Evolutionary conservation across 2,797 vertebrate genomes (phyloP).

Genomic region (Gambusia yucatana): DNA sequence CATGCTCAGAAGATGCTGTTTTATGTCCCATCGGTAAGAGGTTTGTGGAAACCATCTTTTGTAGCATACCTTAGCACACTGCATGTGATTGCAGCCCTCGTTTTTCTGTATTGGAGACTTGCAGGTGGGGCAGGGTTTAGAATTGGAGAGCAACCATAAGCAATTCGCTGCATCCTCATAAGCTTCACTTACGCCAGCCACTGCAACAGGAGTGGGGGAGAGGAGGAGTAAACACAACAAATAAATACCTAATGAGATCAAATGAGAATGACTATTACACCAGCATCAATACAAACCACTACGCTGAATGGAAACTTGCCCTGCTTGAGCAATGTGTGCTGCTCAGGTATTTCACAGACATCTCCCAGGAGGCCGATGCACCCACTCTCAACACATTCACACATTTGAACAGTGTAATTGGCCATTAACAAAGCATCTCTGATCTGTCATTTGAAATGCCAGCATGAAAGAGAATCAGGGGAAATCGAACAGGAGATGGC

Average conservation of each 20-base stretch:
- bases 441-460: conserved; percentile 57
- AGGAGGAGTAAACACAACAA: conserved; percentile 53
- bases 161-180: conserved; percentile 99
- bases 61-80: conserved; percentile 86
- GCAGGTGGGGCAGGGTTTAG: conserved; percentile 97
- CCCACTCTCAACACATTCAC: conserved; percentile 8
- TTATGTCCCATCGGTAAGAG: not conserved
- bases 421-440: conserved; percentile 62
- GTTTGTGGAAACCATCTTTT: not conserved
- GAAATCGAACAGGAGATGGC: conserved; percentile 50
- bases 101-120: conserved; percentile 99
- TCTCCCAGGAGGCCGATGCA: conserved; percentile 44
- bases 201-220: conserved; percentile 69
- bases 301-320: conserved; percentile 48
- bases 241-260: conserved; percentile 62
- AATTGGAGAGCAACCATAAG: conserved; percentile 96
- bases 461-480: conserved; percentile 55
- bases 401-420: conserved; percentile 58
- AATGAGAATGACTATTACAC: conserved; percentile 59
- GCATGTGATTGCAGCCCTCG: conserved; percentile 99
- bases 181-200: conserved; percentile 95
- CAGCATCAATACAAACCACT: conserved; percentile 44
- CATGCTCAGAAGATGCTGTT: not conserved
- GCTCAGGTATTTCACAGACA: conserved; percentile 61
- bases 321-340: conserved; percentile 59